Evolutionary conservation across 1,140 invertebrate genomes (phyloP).

Genomic region (Drosophila hydei): DNA sequence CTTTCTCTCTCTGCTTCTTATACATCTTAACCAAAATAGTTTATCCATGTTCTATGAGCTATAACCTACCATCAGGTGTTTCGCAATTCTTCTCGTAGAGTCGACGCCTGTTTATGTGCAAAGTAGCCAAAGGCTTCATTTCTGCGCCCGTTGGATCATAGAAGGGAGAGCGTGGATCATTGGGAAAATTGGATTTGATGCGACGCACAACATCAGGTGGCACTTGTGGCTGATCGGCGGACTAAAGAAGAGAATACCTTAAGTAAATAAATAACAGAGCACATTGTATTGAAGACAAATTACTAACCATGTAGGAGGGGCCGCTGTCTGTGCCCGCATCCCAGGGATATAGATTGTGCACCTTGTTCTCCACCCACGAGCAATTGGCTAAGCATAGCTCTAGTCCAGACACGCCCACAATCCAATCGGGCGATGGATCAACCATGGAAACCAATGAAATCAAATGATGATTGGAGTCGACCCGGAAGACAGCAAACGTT

Average conservation of each 20-base stretch:
- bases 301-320: constrained; percentile 93
- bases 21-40: too few relatives aligned
- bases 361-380: constrained; percentile 94
- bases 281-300: constrained; percentile 16
- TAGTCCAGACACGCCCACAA: constrained; percentile 96
- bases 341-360: constrained; percentile 96
- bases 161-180: constrained; percentile 95
- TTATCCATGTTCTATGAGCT: neutral
- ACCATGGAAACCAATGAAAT: constrained; percentile 98
- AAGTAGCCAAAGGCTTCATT: constrained; percentile 95
- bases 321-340: constrained; percentile 99
- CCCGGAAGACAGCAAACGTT: constrained; percentile 97
- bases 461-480: constrained; percentile 95
- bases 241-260: constrained; percentile 85
- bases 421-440: constrained; percentile 99
- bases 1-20: too few relatives aligned
- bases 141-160: constrained; percentile 91
- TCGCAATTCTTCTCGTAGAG: constrained; percentile 95
- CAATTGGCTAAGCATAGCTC: constrained; percentile 97
- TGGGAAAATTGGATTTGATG: constrained; percentile 93
- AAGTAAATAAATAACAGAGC: neutral
- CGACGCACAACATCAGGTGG: constrained; percentile 93
- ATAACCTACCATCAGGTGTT: constrained; percentile 58
- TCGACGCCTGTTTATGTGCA: constrained; percentile 91
- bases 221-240: constrained; percentile 90